Base-by-base conservation (phyloP, 37 sponge, comb jelly and placozoan species). In the Theonella swinhoei region DNA sequence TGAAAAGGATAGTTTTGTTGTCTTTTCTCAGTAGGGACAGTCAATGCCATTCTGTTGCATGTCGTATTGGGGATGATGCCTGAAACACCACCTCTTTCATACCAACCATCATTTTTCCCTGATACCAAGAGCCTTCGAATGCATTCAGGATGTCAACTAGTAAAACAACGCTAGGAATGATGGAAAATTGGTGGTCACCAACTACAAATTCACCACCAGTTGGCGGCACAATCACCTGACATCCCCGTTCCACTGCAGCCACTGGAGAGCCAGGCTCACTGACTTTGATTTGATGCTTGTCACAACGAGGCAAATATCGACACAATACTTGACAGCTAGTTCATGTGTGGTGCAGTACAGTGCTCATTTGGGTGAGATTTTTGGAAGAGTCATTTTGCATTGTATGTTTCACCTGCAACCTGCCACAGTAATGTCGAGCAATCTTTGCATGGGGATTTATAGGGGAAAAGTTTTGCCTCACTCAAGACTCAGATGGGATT, bases 251-350 rank as follows among this genome's bases (percentile, higher is more conserved):
- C 8, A 70, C 89, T 29, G 83, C 69, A 29, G 84, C 89, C 24
- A 88, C 89, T 29, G 89, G 89, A 37, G 24, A 70, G 17, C 72
- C 83, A 4, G 89, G 89, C 66, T 88, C 89, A 1, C 89, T 84
- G 14, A 88, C 43, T 39, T 88, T 83, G n/a, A 77, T 58, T 70
- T 58, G 32, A 42, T 88, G 89, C 74, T 88, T 88, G 42, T 88
- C 89, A 71, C 79, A 70, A 68, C 43, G 42, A 89, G 71, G 0
- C 3, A 38, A 61, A 39, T 62, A 61, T 35, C 28, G 8, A 54
- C 29, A 24, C 76, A 43, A 25, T 40, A 74, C n/a, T 64, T 29
- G n/a, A 86, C 74, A 42, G 87, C 80, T 64, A 72, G 38, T 59
- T 79, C 80, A 9, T 74, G 62, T 30, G n/a, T 17, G 82, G 76